Conservation (phyloP, 2,888 invertebrate genomes). For the Torymus texanus region DNA sequence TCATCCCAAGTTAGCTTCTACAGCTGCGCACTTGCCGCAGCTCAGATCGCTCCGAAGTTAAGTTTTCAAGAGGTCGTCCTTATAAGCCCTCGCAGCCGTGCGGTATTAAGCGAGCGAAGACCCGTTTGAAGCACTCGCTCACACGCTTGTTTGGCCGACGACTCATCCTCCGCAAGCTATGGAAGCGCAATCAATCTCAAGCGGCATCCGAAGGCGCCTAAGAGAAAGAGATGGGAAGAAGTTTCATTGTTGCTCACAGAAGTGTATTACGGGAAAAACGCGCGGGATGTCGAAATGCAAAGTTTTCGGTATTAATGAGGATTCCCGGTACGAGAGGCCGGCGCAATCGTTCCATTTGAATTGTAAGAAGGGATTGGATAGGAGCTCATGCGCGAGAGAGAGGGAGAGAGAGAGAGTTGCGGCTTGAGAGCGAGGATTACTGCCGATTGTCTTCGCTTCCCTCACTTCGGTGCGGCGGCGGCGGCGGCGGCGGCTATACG, state of each 20-base stretch:
- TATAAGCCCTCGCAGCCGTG: slow-evolving; percentile 7
- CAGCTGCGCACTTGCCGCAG: background rate
- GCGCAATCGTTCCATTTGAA: slow-evolving; percentile 6
- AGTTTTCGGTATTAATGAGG: background rate
- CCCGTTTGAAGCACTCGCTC: slow-evolving; percentile 1
- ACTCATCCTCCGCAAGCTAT: background rate
- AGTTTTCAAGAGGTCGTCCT: slow-evolving; percentile 38
- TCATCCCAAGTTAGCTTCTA: background rate
- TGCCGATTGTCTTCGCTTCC: too few species aligned
- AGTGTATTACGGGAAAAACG: slow-evolving; percentile 8
- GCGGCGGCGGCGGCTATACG: too few species aligned
- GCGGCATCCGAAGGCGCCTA: slow-evolving; percentile 27
- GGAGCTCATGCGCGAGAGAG: background rate
- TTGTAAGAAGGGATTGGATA: slow-evolving; percentile 4
- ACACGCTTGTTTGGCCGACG: background rate
- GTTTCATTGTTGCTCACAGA: slow-evolving; percentile 5
- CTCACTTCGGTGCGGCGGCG: too few species aligned
- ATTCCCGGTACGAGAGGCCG: background rate
- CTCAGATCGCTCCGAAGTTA: slow-evolving; percentile 8
- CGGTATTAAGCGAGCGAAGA: slow-evolving; percentile 45
- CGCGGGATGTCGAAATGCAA: too few species aligned
- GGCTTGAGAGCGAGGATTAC: background rate
- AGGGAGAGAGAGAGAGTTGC: background rate
- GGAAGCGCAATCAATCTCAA: slow-evolving; percentile 49
- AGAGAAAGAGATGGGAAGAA: background rate